Evolutionary conservation across 2,113 vertebrate species (phyloP), one percentile per base, ranked within the genome.

Genomic region (Dascyllus trimaculatus): DNA sequence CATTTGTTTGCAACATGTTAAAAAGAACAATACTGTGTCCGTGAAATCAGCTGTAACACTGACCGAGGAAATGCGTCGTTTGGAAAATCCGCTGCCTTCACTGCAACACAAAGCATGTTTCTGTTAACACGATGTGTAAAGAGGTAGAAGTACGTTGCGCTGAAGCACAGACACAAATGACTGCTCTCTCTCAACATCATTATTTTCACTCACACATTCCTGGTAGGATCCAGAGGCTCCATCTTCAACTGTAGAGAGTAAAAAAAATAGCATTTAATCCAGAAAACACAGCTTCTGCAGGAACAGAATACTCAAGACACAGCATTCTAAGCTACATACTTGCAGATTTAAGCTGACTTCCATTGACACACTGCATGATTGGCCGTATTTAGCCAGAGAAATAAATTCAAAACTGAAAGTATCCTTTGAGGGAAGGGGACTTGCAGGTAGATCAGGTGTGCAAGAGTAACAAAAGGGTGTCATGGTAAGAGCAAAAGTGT

Each of bases 31-130:
- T 15, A 48, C 15, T 48, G 15, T 18, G 15, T 48, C 46, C 19
- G 46, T 48, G 17, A 51, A 51, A 51, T n/a, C 18, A 21, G 6
- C 9, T 51, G 19, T 21, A 4, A 65, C 40, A 93, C 92, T 80
- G 18, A 94, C 94, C 11, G 94, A 95, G 35, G 93, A 95, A 80
- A 93, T 85, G 48, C 93, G 91, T 11, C 91, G 78, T 52, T 6
- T 93, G 43, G 82, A 90, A 17, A 26, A 81, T 32, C 85, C 85
- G 57, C 71, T 64, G 59, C 22, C 60, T 26, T 92, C 91, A 54
- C 87, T 92, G 79, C 46, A 88, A 82, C 5, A 82, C 48, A 21
- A 51, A 51, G 15, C 19, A 51, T 8, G 32, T 32, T 7, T 32
- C 7, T 9, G 8, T 35, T 35, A 35, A 35, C 32, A 35, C 32